Percentiles rank a stretch among this genome's conserved stretches.
These are phyloP conservation scores for Phaonia tiefii DNA, from an alignment of 2,888 invertebrate genomes.

Conservation along the genomic window DNA sequence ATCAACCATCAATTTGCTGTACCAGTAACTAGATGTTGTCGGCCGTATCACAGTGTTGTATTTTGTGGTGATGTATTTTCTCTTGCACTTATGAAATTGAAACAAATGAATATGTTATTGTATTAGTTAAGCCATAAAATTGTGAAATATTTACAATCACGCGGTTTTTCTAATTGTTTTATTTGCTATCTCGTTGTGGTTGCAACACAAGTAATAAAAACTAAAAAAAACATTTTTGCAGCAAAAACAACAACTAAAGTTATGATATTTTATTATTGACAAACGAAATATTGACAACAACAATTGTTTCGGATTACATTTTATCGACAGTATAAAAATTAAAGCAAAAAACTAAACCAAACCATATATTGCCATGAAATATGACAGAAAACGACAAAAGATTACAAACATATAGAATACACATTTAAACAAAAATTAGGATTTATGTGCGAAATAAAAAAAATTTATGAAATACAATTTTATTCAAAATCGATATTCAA, in stretches of 20 bases:
- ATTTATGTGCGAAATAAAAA: no score
- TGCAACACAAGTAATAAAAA: neutral
- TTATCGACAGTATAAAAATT: neutral
- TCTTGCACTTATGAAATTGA: conserved; percentile 1
- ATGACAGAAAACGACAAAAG: no score
- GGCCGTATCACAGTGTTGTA: conserved; percentile 2
- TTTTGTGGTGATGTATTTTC: neutral
- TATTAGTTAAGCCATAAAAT: conserved; percentile 31
- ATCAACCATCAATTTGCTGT: neutral
- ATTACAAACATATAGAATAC: no score
- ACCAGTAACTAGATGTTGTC: neutral
- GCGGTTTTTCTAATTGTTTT: neutral
- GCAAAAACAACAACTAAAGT: neutral
- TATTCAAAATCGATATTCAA: no score
- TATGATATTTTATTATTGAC: conserved; percentile 22
- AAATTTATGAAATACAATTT: no score
- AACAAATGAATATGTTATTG: conserved; percentile 27
- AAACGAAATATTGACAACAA: conserved; percentile 1
- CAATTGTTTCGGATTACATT: neutral
- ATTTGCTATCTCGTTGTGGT: conserved; percentile 21
- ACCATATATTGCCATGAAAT: neutral
- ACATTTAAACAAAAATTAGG: no score
- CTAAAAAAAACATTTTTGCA: neutral
- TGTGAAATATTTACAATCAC: conserved; percentile 18
- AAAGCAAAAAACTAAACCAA: neutral